Evolutionary conservation across 2,888 invertebrate genomes (phyloP).

Genomic region (Polylopha cassiicola): DNA sequence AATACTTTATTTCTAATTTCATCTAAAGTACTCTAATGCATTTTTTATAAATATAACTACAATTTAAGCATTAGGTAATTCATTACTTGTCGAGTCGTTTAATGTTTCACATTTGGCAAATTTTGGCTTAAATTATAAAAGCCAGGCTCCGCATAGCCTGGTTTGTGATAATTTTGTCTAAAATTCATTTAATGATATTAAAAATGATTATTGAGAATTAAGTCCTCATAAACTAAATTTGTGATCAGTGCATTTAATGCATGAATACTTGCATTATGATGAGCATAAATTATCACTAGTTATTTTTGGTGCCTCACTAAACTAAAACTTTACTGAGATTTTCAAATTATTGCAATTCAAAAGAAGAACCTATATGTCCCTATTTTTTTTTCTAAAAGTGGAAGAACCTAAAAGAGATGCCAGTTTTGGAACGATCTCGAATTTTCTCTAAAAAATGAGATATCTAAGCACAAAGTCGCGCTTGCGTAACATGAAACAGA

Average conservation of each 20-base stretch:
- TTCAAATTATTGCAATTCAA: no score
- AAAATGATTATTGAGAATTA: conserved; percentile 46
- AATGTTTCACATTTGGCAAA: conserved; percentile 61
- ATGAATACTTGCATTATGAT: conserved; percentile 10
- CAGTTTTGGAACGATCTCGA: no score
- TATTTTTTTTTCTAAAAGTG: conserved; percentile 10
- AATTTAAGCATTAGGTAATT: conserved; percentile 41
- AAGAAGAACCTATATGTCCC: background rate
- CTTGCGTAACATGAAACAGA: no score
- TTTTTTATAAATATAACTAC: conserved; percentile 49
- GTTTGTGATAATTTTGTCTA: conserved; percentile 12
- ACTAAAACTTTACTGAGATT: conserved; percentile 4
- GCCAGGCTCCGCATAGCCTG: conserved; percentile 30
- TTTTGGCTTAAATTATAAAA: conserved; percentile 66
- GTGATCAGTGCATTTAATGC: conserved; percentile 56
- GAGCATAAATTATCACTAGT: conserved; percentile 10
- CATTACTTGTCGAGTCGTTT: conserved; percentile 49
- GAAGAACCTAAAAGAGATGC: conserved; percentile 12
- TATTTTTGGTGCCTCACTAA: conserved; percentile 14
- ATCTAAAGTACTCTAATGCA: background rate
- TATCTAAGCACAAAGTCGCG: no score
- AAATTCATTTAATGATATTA: conserved; percentile 18
- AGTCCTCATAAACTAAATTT: conserved; percentile 44
- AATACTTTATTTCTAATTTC: no score
- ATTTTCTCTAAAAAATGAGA: no score